Percentiles rank a stretch among this genome's conserved stretches.
phyloP scores from a whole-genome alignment of 2,113 vertebrate species.

The Pagrus major region DNA sequence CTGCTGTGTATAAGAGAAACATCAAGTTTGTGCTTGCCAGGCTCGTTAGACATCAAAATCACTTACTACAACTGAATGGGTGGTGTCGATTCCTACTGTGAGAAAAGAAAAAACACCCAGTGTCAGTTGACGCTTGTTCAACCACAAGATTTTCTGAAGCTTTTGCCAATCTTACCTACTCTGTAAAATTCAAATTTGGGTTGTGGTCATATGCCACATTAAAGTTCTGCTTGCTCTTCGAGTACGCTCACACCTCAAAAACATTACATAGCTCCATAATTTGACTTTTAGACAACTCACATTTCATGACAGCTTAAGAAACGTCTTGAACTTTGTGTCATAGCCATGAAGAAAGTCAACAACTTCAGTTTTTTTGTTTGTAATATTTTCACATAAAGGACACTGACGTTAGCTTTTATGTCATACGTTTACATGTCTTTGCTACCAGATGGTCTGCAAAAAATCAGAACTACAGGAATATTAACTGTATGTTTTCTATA shows the following conservation, averaged over 20 bases:
- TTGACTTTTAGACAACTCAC: neutral
- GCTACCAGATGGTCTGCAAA: neutral
- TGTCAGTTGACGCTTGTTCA: slow-evolving; percentile 39
- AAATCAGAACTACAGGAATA: neutral
- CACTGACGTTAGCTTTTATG: neutral
- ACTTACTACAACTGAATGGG: slow-evolving; percentile 5
- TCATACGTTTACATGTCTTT: neutral
- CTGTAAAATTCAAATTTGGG: neutral
- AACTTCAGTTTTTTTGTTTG: neutral
- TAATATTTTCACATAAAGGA: neutral
- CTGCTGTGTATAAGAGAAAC: slow-evolving; percentile 70
- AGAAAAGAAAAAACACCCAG: neutral
- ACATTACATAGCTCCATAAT: neutral
- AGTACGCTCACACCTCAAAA: neutral
- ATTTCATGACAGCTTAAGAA: neutral
- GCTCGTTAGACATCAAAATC: slow-evolving; percentile 5
- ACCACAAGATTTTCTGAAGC: slow-evolving; percentile 7
- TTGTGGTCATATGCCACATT: slow-evolving; percentile 25
- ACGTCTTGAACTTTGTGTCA: neutral
- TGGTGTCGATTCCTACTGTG: neutral
- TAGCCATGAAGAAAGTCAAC: neutral
- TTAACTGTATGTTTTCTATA: neutral
- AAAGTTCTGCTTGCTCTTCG: neutral
- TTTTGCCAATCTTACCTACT: neutral
- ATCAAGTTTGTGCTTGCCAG: neutral